Evolutionary conservation across 2,888 invertebrate species (phyloP), one percentile per base, ranked within the genome.

Genomic region (Brenthis hecate): DNA sequence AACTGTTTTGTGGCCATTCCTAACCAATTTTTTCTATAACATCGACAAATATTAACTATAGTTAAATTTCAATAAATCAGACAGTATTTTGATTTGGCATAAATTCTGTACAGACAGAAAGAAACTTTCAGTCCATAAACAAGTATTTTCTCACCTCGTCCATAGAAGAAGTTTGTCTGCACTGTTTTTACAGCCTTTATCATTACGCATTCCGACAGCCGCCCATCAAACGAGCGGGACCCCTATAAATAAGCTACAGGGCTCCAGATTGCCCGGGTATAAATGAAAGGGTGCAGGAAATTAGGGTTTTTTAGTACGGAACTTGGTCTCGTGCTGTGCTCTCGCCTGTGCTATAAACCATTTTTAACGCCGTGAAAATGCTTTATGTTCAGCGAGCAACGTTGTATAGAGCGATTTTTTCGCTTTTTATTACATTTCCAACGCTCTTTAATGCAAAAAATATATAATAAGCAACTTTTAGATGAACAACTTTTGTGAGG

Each of bases 271-370:
- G 91, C 88, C 84, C 83, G 85, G 88, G 85, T 86, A 91, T 89
- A 92, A 91, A 92, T 90, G 92, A 91, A 92, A 91, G 92, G 92
- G 92, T 90, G 86, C 87, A 88, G 90, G 91, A 91, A 91, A 92
- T 92, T 92, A 91, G 90, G 92, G 91, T 89, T 91, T 91, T 91
- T 91, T 91, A 91, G 85, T 84, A 84, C 89, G 86, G 83, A 84
- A 84, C 84, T 85, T 80, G 81, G 81, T 80, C 70, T 78, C 62
- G 80, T 84, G 83, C 85, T 56, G 54, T 43, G 62, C 62, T 51
- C 84, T 84, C 84, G 82, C 80, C 73, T 43, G 78, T 77, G 77
- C 83, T 81, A 85, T 90, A 88, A 91, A 89, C 88, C 88, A 91
- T 90, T 91, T 91, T 90, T 91, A 88, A 89, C 89, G 82, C 85